Evolutionary conservation across 2,888 invertebrate genomes (phyloP), one percentile per base, ranked within the genome.

Genomic region (Rhingia campestris): DNA sequence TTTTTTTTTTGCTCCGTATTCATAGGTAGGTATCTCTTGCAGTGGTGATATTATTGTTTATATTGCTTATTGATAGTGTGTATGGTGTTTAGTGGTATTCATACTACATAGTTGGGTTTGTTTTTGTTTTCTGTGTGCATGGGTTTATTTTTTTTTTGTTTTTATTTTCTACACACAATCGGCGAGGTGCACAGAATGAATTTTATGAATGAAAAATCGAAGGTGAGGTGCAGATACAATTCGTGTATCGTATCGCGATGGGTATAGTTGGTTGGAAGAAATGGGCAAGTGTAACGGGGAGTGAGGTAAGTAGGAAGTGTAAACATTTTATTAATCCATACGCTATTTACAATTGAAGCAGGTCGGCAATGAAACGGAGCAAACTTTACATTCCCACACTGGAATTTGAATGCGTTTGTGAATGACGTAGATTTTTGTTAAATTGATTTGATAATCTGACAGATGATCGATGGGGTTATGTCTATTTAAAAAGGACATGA

Each of bases 161-260:
- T 67, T 56, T 56, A 45, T 81, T 22, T 63, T 47, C 32, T 54
- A 22, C 72, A 64, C 64, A 79, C 51, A 73, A 73, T 67, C 51
- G 73, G 53, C 54, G 39, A 32, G 22, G 56, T 39, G 32, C 22
- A 74, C 39, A 54, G 47, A 66, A 41, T 33, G 33, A 67, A 56
- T 69, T 84, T 84, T 84, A 84, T 84, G 82, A 84, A 84, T 84
- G 82, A 79, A 84, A 22, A 79, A 70, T 64, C 73, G 74, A 79
- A 59, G 69, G 67, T 69, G 64, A 69, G 72, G 61, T 49, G 66
- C 51, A 64, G 45, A 75, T 49, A 64, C 56, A 64, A 58, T 54
- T 7, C 14, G 37, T 54, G 30, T 41, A 61, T 61, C 37, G 30
- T 43, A n/a, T 6, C 39, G 14, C 6, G 6, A 64, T 53, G 10